A percentile compares a stretch with the other conserved stretches of the same genome.
These are phyloP conservation scores for Stomatorhinus ivindoensis DNA, from an alignment of 2,113 vertebrate species.

Conservation along the genomic window DNA sequence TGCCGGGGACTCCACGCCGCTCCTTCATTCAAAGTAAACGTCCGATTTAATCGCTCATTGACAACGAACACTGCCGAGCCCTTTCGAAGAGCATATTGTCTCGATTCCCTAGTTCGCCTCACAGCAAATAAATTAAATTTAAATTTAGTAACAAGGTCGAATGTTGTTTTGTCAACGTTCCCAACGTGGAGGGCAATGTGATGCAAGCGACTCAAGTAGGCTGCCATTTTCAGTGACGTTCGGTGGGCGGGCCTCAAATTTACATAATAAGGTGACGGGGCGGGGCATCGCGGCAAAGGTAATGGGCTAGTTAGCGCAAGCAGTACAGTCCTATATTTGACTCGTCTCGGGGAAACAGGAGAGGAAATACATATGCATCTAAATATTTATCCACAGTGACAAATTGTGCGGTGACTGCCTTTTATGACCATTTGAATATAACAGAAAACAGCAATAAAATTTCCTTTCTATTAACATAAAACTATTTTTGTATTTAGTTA, in stretches of 20 bases:
- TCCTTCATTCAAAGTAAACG: constrained; percentile 16
- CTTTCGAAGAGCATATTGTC: constrained; percentile 70
- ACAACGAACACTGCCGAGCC: constrained; percentile 72
- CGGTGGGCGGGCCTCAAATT: constrained; percentile 25
- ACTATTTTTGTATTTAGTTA: neutral
- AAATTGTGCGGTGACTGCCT: neutral
- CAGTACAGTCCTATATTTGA: neutral
- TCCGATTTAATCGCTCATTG: constrained; percentile 53
- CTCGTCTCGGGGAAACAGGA: neutral
- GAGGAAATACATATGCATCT: neutral
- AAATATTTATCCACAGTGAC: neutral
- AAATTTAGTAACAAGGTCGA: constrained; percentile 65
- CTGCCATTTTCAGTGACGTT: constrained; percentile 68
- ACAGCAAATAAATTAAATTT: constrained; percentile 69
- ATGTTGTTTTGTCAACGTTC: constrained; percentile 56
- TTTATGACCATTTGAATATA: neutral
- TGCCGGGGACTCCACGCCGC: neutral
- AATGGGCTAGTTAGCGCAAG: neutral
- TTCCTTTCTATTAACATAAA: neutral
- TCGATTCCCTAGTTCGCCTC: constrained; percentile 51
- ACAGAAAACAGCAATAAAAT: neutral
- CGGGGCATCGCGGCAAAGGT: neutral
- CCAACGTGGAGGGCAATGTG: constrained; percentile 77
- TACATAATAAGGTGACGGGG: neutral
- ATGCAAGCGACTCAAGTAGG: constrained; percentile 61